These are phyloP conservation scores for Procambarus clarkii DNA, from an alignment of 1,140 invertebrate genomes.

Conservation along the genomic window DNA sequence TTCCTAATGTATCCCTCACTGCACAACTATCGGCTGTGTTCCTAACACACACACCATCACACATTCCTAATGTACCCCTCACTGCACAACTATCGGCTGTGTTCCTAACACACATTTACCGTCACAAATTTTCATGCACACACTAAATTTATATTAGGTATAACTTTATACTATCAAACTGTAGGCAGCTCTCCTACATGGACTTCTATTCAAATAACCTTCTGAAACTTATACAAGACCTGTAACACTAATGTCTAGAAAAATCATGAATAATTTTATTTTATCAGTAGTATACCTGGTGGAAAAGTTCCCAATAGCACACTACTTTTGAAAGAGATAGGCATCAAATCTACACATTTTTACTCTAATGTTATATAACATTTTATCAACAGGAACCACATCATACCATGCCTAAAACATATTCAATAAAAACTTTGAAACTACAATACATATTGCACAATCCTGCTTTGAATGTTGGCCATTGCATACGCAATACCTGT, in stretches of 20 bases:
- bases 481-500: not conserved
- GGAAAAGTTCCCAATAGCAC: not conserved
- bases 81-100: not conserved
- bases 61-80: not conserved
- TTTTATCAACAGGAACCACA: not conserved
- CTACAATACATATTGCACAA: not conserved
- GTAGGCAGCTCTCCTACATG: not conserved
- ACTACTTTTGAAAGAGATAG: not conserved
- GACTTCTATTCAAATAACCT: not conserved
- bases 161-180: not conserved
- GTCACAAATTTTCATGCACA: not conserved
- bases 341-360: not conserved
- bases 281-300: not conserved
- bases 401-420: not conserved
- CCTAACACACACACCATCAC: not conserved
- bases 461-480: not conserved
- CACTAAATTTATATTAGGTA: not conserved
- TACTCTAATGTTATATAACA: not conserved
- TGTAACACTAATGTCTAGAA: not conserved
- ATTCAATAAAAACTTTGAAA: not conserved
- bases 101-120: not conserved
- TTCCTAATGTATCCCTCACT: not conserved
- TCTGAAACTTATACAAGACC: not conserved
- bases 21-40: not conserved
- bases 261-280: not conserved